phyloP scores from a whole-genome alignment of 2,888 invertebrate species.

The Lochmaea crataegi region DNA sequence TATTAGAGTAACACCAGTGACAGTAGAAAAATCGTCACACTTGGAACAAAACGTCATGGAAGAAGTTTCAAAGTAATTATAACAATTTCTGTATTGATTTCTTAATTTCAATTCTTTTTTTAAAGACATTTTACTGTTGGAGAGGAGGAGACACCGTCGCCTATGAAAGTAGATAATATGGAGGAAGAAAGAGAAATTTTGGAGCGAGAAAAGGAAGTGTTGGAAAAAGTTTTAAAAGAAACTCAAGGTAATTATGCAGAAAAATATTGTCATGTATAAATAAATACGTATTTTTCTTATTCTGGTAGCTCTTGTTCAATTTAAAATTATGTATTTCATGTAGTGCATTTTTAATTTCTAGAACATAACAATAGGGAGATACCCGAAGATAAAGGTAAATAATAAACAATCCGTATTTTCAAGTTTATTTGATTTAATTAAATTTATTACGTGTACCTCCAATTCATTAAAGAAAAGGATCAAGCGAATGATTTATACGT shows the following conservation, averaged over 20 bases:
- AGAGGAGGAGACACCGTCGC: constrained; percentile 51
- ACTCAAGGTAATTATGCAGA: constrained; percentile 50
- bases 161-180: constrained; percentile 57
- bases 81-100: not conserved
- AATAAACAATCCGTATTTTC: not conserved
- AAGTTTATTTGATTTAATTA: no score
- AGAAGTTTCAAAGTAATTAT: constrained; percentile 64
- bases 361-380: not conserved
- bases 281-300: no score
- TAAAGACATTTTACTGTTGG: constrained; percentile 58
- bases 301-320: not conserved
- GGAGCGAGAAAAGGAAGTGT: constrained; percentile 60
- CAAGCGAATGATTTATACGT: no score
- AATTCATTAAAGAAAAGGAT: no score
- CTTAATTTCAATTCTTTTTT: constrained; percentile 23
- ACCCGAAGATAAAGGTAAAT: not conserved
- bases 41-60: constrained; percentile 63
- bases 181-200: constrained; percentile 61
- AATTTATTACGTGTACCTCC: no score
- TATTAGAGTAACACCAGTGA: constrained; percentile 54
- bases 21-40: constrained; percentile 61
- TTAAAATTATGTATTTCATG: no score
- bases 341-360: no score
- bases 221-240: constrained; percentile 59
- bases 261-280: not conserved